phyloP scores from a whole-genome alignment of 1,140 invertebrate species.

The Zophobas atratus region DNA sequence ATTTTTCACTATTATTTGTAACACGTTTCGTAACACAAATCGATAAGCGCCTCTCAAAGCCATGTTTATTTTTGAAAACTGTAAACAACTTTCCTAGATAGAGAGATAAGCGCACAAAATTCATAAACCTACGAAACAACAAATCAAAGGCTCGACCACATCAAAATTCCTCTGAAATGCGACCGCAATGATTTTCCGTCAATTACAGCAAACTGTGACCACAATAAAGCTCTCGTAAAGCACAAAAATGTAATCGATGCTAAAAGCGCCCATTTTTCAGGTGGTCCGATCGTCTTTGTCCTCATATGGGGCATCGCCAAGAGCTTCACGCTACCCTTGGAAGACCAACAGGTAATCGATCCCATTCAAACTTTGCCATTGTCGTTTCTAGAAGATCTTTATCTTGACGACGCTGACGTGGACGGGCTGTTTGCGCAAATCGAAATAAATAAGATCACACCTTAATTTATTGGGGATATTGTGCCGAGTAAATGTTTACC shows the following conservation, averaged over 20 bases:
- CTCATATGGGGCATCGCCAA: constrained; percentile 79
- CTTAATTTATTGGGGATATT: constrained; percentile 42
- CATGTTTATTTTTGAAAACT: too few species aligned
- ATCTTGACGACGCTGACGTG: constrained; percentile 20
- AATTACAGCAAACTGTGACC: constrained; percentile 35
- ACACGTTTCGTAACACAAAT: too few species aligned
- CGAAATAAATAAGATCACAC: constrained; percentile 26
- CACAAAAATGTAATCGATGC: constrained; percentile 23
- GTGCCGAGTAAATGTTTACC: constrained; percentile 44
- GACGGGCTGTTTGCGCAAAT: neutral
- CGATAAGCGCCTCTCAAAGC: too few species aligned
- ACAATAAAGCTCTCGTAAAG: constrained; percentile 25
- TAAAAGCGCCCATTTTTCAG: constrained; percentile 67
- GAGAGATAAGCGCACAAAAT: too few species aligned
- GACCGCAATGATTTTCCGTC: constrained; percentile 37
- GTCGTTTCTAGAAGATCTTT: neutral
- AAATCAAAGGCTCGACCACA: neutral
- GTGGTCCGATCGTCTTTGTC: constrained; percentile 78
- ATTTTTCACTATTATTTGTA: too few species aligned
- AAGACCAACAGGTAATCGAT: constrained; percentile 68
- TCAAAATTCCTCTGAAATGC: neutral
- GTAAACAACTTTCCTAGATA: too few species aligned
- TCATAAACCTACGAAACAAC: neutral
- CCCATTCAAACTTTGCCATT: constrained; percentile 3
- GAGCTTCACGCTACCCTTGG: constrained; percentile 69